Evolutionary conservation across 2,797 vertebrate genomes (phyloP).

Genomic region (Falco novaeseelandiae): DNA sequence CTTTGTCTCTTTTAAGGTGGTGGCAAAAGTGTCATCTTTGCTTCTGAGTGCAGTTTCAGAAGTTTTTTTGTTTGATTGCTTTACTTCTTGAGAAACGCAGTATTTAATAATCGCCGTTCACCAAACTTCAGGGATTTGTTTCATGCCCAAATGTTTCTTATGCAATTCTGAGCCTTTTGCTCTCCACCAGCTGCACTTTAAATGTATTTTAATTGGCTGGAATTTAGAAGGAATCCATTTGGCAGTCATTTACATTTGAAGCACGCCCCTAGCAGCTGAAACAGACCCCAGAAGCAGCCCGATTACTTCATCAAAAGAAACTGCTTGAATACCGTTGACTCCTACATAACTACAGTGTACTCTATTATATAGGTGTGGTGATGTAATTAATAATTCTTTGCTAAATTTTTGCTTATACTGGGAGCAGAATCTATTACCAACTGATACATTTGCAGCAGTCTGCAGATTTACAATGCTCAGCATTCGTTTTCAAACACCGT

Average conservation of each 20-base stretch:
- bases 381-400: slow-evolving; percentile 73
- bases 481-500: slow-evolving; percentile 36
- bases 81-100: slow-evolving; percentile 11
- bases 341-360: slow-evolving; percentile 70
- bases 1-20: slow-evolving; percentile 74
- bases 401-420: slow-evolving; percentile 61
- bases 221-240: slow-evolving; percentile 84
- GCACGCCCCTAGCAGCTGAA: slow-evolving; percentile 87
- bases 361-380: slow-evolving; percentile 59
- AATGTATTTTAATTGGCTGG: slow-evolving; percentile 82
- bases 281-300: slow-evolving; percentile 75
- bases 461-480: slow-evolving; percentile 9
- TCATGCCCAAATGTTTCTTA: slow-evolving; percentile 65
- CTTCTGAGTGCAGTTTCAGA: slow-evolving; percentile 54
- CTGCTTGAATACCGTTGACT: slow-evolving; percentile 72
- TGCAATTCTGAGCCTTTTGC: slow-evolving; percentile 55
- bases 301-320: slow-evolving; percentile 80
- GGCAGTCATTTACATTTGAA: slow-evolving; percentile 88
- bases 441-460: neutral
- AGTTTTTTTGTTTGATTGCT: slow-evolving; percentile 60
- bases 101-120: slow-evolving; percentile 64
- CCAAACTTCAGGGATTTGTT: slow-evolving; percentile 70
- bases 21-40: slow-evolving; percentile 75
- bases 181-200: slow-evolving; percentile 80
- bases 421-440: slow-evolving; percentile 2